Evolutionary conservation across 2,113 vertebrate genomes (phyloP).

Genomic region (Ameiurus melas): DNA sequence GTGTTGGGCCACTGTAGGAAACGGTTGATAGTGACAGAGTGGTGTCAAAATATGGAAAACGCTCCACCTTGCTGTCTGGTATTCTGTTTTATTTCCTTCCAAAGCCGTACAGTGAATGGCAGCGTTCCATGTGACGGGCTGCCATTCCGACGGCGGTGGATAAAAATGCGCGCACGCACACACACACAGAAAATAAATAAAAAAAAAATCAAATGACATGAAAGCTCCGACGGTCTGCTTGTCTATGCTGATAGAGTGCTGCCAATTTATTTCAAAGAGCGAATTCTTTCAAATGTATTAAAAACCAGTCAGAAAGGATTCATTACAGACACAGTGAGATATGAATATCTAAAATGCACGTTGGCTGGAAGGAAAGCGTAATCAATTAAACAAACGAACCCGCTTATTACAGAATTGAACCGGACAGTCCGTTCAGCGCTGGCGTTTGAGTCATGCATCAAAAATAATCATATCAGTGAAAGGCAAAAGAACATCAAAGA

Average conservation of each 20-base stretch:
- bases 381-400: conserved; percentile 13
- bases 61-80: conserved; percentile 8
- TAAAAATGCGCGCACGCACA: background rate
- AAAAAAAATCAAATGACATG: conserved; percentile 31
- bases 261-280: conserved; percentile 4
- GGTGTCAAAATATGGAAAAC: conserved; percentile 27
- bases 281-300: background rate
- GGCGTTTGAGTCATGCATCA: conserved; percentile 54
- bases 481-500: conserved; percentile 69
- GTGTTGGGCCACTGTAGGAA: background rate
- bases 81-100: conserved; percentile 21
- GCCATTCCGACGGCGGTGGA: conserved; percentile 29
- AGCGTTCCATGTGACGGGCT: conserved; percentile 37
- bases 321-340: background rate
- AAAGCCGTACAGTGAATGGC: conserved; percentile 15
- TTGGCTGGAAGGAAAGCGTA: background rate
- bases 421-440: conserved; percentile 19
- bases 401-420: background rate
- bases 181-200: background rate
- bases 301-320: background rate
- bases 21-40: background rate
- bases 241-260: conserved; percentile 16
- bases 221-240: conserved; percentile 26
- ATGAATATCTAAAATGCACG: background rate
- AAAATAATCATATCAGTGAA: conserved; percentile 73